Percentiles rank a stretch among this genome's conserved stretches.
These are phyloP conservation scores for Petrophora chlorosata DNA, from an alignment of 2,888 invertebrate species.

Conservation along the genomic window DNA sequence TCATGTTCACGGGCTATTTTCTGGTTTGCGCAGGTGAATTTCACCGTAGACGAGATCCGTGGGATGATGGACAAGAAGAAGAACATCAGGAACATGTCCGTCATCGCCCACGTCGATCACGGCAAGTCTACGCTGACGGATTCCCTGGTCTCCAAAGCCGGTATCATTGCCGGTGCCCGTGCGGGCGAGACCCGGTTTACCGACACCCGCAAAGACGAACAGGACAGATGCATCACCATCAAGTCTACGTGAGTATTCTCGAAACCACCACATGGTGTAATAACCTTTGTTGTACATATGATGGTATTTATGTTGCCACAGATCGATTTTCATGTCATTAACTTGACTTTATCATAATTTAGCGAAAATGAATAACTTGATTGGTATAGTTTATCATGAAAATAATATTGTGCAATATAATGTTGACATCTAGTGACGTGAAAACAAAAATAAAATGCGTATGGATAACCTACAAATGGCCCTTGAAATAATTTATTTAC, in stretches of 20 bases:
- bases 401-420: not conserved
- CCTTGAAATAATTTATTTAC: not conserved
- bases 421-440: conserved; percentile 8
- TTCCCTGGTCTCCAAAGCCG: conserved; percentile 99
- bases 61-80: conserved; percentile 99
- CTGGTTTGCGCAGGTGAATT: conserved; percentile 95
- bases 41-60: conserved; percentile 99
- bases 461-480: not conserved
- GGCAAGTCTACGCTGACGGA: conserved; percentile 99
- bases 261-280: conserved; percentile 51
- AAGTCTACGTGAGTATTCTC: conserved; percentile 96
- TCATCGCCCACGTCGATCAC: conserved; percentile 99
- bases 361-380: not conserved
- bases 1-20: conserved; percentile 62
- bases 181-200: conserved; percentile 99
- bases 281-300: conserved; percentile 39
- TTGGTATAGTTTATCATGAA: not conserved
- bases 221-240: conserved; percentile 99
- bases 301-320: conserved; percentile 10
- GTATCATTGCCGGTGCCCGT: conserved; percentile 99
- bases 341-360: conserved; percentile 28
- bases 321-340: conserved; percentile 33
- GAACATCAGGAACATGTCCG: conserved; percentile 99
- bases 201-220: conserved; percentile 99
- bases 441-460: not conserved